phyloP scores from a whole-genome alignment of 2,113 vertebrate genomes.

The Vidua macroura region DNA sequence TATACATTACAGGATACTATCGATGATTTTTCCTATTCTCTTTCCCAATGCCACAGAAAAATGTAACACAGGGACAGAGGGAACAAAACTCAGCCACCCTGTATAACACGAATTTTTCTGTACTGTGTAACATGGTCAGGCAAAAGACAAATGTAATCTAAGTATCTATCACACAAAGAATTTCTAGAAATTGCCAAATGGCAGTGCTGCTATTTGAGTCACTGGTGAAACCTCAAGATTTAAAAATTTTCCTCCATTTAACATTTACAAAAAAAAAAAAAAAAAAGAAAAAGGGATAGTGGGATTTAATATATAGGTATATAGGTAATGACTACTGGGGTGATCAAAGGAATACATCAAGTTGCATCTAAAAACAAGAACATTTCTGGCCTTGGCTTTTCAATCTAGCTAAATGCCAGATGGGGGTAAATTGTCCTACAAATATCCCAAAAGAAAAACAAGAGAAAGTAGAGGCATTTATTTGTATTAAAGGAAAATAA shows the following conservation, averaged over 20 bases:
- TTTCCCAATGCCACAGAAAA: neutral
- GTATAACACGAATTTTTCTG: neutral
- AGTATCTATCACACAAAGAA: neutral
- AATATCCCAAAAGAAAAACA: neutral
- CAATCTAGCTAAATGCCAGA: neutral
- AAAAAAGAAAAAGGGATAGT: too few relatives aligned
- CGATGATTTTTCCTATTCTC: neutral
- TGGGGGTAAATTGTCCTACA: neutral
- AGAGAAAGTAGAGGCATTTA: neutral
- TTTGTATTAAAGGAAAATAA: neutral
- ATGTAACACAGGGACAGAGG: neutral
- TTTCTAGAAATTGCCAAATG: neutral
- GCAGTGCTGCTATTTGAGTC: neutral
- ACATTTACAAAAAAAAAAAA: neutral
- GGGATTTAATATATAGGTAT: neutral
- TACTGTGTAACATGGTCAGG: neutral
- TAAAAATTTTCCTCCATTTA: neutral
- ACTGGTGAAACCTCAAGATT: neutral
- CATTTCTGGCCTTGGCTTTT: neutral
- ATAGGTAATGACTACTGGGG: neutral
- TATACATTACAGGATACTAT: neutral
- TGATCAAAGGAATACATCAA: neutral
- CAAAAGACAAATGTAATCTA: neutral
- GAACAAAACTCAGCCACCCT: neutral
- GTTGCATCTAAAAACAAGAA: neutral